Conservation (phyloP, 2,797 vertebrate genomes). For the Liasis olivaceus region DNA sequence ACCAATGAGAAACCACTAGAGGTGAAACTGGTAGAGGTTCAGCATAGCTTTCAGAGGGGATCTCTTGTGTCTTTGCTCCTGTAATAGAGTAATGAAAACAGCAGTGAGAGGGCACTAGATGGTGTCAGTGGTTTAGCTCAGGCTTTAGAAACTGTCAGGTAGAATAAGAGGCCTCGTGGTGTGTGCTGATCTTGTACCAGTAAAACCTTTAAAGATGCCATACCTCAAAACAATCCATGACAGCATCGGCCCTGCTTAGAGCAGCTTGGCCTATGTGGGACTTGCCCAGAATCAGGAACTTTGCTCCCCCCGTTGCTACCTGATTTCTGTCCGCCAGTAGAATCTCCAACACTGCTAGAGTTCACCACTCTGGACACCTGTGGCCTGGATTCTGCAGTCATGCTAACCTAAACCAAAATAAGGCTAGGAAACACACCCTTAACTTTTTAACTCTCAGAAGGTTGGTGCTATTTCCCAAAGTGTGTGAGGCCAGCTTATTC, state of each 20-base stretch:
- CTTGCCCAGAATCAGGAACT: too few relatives aligned
- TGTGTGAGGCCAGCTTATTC: too few relatives aligned
- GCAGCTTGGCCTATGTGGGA: background rate
- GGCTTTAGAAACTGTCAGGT: slow-evolving; percentile 81
- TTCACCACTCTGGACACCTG: background rate
- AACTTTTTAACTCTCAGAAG: background rate
- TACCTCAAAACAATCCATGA: slow-evolving; percentile 72
- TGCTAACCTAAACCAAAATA: too few relatives aligned
- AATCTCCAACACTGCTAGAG: background rate
- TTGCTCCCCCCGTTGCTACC: too few relatives aligned
- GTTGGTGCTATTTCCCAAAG: background rate
- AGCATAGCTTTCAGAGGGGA: slow-evolving; percentile 82
- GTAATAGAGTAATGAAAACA: slow-evolving; percentile 83
- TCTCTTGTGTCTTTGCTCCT: slow-evolving; percentile 89
- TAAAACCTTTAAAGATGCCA: slow-evolving; percentile 85
- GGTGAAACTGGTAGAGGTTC: slow-evolving; percentile 90
- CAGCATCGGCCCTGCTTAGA: background rate
- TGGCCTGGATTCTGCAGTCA: background rate
- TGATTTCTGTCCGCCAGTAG: background rate
- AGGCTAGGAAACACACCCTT: too few relatives aligned
- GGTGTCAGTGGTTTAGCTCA: slow-evolving; percentile 85
- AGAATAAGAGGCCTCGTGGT: slow-evolving; percentile 85
- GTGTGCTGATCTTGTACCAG: slow-evolving; percentile 81
- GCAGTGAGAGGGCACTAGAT: slow-evolving; percentile 80
- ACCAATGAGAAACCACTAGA: slow-evolving; percentile 90